Evolutionary conservation across 23 tunicate genomes (phyloP), one percentile per base, ranked within the genome.

Genomic region (Trididemnum nubilum): DNA sequence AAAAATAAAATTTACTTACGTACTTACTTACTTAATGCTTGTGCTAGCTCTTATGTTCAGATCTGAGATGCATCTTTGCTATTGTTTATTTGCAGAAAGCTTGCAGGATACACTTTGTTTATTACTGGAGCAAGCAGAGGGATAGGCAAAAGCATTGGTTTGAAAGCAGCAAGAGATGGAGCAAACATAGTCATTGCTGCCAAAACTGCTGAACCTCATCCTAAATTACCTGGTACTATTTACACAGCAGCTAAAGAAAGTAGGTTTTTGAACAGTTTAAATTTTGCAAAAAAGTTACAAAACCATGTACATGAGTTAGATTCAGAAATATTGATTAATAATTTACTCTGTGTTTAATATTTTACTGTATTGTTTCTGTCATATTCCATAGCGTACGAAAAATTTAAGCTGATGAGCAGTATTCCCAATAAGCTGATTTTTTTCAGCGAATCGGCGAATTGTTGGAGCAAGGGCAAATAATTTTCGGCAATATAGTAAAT

Each of bases 41-140:
- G n/a, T n/a, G n/a, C n/a, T n/a, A n/a, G n/a, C n/a, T n/a, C n/a
- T n/a, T n/a, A n/a, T n/a, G n/a, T n/a, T n/a, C n/a, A n/a, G n/a
- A n/a, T n/a, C n/a, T n/a, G n/a, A n/a, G n/a, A n/a, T n/a, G n/a
- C n/a, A n/a, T n/a, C n/a, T n/a, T n/a, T n/a, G n/a, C n/a, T n/a
- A n/a, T n/a, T n/a, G n/a, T n/a, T n/a, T n/a, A 44, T 61, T 73
- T 85, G 26, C 79, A 88, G 99, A 83, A 96, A 91, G 66, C 81
- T 96, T 12, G 94, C 97, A 29, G 97, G 97, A 33, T 87, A 96
- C 50, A 96, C 99, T 30, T 25, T 96, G 19, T 91, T 96, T 54
- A 87, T 96, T 31, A 96, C 99, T 65, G 99, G 99, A 36, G 99
- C 99, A 19, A 91, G 97, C 69, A 80, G 99, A 80, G 99, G 99